Base-by-base conservation (phyloP, 2,888 invertebrate species). In the Gonocerus acuteangulatus region DNA sequence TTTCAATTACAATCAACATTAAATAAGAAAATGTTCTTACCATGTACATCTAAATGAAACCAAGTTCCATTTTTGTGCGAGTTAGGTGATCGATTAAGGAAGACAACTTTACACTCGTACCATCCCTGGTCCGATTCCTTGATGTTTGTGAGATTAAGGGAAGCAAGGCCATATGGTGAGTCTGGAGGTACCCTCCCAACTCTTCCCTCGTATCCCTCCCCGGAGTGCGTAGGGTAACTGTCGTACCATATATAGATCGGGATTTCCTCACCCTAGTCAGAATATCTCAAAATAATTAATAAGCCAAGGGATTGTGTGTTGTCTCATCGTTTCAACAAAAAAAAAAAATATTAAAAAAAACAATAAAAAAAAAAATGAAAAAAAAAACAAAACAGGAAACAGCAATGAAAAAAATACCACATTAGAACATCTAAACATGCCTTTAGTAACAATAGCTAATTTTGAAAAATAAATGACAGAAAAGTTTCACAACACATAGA, bases 231-330 rank as follows among this genome's bases (percentile, higher is more conserved):
- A 70, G 93, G 93, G 79, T 95, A 95, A 75, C 92, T 91, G 80
- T 94, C 93, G 83, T 94, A 95, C 90, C 94, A 94, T 79, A 95
- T 93, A 82, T 94, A 95, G 77, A 95, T 93, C 71, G 95, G 94
- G 78, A 92, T 88, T 80, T 93, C 92, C 81, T 92, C 86, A 75
- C 92, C 93, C 92, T 93, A 82, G n/a, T 45, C 58, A 48, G 49
- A 39, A 45, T 58, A 57, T 22, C 58, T 48, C 32, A 34, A n/a
- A 48, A 56, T 52, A 61, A 54, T 61, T 47, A 49, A 16, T 44
- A 23, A 51, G 49, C 21, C 39, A 39, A 60, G 11, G 11, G 22
- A 23, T 27, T 18, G n/a, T 7, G 2, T 2, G 16, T 51, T 51
- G 32, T 3, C 51, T 51, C 34, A 18, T 27, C 51, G 13, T 51